A percentile compares a stretch with the other conserved stretches of the same genome.
These are phyloP conservation scores for Epizoanthus stellaris DNA, from an alignment of 92 coral and sea anemone genomes.

Conservation along the genomic window DNA sequence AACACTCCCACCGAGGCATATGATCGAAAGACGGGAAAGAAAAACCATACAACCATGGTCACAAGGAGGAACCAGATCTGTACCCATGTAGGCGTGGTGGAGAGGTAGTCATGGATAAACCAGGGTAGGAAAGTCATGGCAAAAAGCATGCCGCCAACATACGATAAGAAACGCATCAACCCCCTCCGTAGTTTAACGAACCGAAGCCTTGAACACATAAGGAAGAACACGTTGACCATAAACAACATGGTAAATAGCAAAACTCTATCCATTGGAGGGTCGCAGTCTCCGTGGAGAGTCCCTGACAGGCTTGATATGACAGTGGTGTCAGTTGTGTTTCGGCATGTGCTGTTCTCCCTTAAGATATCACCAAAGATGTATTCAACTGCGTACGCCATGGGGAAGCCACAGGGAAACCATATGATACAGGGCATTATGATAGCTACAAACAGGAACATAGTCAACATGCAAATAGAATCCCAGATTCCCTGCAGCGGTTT, in stretches of 20 bases:
- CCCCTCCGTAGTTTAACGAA: neutral
- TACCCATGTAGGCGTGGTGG: neutral
- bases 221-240: neutral
- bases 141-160: constrained; percentile 15
- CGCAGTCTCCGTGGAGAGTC: neutral
- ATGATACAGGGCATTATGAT: constrained; percentile 33
- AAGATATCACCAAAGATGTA: constrained; percentile 49
- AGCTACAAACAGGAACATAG: constrained; percentile 29
- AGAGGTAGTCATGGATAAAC: constrained; percentile 35
- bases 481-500: constrained; percentile 42
- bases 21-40: constrained; percentile 44
- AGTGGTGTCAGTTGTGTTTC: no score
- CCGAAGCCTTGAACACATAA: constrained; percentile 12
- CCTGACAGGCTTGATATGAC: neutral
- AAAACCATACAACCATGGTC: constrained; percentile 49
- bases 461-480: constrained; percentile 33
- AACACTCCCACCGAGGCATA: constrained; percentile 30
- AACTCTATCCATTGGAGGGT: constrained; percentile 24
- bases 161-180: constrained; percentile 1
- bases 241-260: constrained; percentile 7
- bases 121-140: constrained; percentile 47
- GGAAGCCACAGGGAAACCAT: constrained; percentile 58
- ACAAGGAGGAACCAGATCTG: constrained; percentile 15
- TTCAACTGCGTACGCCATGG: constrained; percentile 47
- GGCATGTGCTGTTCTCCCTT: constrained; percentile 20